A percentile compares a stretch with the other conserved stretches of the same genome.
Evolutionary conservation across 2,888 invertebrate genomes (phyloP).

Genomic region (Teleogryllus oceanicus): DNA sequence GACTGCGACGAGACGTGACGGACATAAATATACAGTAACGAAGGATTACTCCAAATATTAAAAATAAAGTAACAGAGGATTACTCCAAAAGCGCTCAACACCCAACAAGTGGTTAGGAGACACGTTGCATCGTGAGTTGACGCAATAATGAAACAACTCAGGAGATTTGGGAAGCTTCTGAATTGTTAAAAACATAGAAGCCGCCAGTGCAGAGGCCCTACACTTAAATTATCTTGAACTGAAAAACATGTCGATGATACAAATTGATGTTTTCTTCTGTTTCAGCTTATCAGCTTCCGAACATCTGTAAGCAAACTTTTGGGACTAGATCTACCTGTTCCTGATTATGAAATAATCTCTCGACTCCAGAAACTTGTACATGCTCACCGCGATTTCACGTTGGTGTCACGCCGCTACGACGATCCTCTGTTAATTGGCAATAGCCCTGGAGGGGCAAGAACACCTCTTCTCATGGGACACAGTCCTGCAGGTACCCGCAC

Average conservation of each 20-base stretch:
- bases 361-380: conserved; percentile 79
- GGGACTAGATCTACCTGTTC: conserved; percentile 66
- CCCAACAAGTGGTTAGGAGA: too few relatives aligned
- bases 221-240: background rate
- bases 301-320: conserved; percentile 69
- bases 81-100: too few relatives aligned
- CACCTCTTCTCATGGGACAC: conserved; percentile 52
- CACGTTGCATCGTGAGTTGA: too few relatives aligned
- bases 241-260: too few relatives aligned
- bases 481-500: conserved; percentile 60
- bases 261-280: conserved; percentile 25
- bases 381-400: conserved; percentile 82
- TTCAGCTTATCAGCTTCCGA: conserved; percentile 67
- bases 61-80: too few relatives aligned
- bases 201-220: conserved; percentile 26
- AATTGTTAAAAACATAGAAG: conserved; percentile 21
- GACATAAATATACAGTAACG: too few relatives aligned
- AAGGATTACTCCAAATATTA: too few relatives aligned
- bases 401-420: conserved; percentile 73
- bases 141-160: too few relatives aligned
- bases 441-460: conserved; percentile 45
- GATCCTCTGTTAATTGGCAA: conserved; percentile 48
- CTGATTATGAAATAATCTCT: conserved; percentile 72
- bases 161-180: too few relatives aligned
- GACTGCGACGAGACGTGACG: too few relatives aligned